Base-by-base conservation (phyloP, 2,888 invertebrate species). In the Isoperla grammatica region DNA sequence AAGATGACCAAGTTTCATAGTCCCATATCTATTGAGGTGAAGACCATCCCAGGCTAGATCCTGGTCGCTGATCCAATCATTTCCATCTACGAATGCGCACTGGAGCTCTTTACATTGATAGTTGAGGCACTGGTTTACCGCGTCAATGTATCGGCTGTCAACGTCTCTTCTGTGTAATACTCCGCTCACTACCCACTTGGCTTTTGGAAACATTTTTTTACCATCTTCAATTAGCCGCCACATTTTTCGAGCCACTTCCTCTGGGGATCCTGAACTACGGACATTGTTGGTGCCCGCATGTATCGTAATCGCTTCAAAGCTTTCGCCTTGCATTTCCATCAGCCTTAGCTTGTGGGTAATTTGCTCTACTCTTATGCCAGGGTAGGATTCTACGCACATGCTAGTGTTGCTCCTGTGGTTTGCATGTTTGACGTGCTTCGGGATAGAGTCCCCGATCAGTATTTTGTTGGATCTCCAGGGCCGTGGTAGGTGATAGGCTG, bases 401-500 rank as follows among this genome's bases (percentile, higher is more conserved):
- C 29, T 29, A 4, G 29, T 4, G 4, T 29, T 29, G 29, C 8
- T 29, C 29, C 4, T 8, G 29, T 29, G 29, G 29, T 8, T n/a
- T n/a, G 29, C 29, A 8, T 6, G 29, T 29, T 29, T 29, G 8
- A 29, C 8, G 8, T 29, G 29, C 8, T 29, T 29, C 8, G 29
- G 29, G 4, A 29, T 29, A 8, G 29, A 29, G 29, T 29, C 29
- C 8, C 29, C 29, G 29, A 29, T 29, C 4, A 29, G 5, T 4
- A 29, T 29, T 4, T 29, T 22, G 19, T 19, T 2, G 3, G 12
- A 48, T 20, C 48, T 19, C 29, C 20, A 22, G 2, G 48, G 48
- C 22, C 20, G 48, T 22, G 48, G 39, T 11, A 56, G 35, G 17
- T 56, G 20, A 19, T 56, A 56, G 19, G 39, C 56, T 19, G 56